A percentile compares a stretch with the other conserved stretches of the same genome.
These are phyloP conservation scores for Ptychoptera contaminata DNA, from an alignment of 2,888 invertebrate species.

Conservation along the genomic window DNA sequence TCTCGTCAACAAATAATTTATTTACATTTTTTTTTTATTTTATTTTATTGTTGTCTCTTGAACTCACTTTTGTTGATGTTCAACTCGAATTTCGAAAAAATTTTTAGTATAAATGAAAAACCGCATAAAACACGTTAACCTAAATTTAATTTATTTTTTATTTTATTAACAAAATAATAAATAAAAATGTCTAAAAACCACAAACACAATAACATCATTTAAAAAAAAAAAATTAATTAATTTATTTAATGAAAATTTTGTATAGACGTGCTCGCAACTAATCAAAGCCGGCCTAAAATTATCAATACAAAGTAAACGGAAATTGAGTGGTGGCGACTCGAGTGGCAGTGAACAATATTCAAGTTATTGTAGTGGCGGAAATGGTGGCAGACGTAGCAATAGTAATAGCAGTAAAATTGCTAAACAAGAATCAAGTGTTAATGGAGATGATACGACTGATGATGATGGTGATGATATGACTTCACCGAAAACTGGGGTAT, in stretches of 20 bases:
- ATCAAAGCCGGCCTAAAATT: constrained; percentile 84
- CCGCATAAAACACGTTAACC: background rate
- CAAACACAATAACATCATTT: too few species aligned
- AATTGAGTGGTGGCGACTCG: constrained; percentile 50
- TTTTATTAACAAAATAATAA: too few species aligned
- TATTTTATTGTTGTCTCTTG: background rate
- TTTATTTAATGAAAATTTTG: constrained; percentile 5
- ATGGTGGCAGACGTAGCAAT: constrained; percentile 39
- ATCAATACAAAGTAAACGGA: constrained; percentile 77
- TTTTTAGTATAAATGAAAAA: too few species aligned
- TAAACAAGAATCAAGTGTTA: constrained; percentile 22
- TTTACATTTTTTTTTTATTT: constrained; percentile 2
- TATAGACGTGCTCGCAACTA: constrained; percentile 71
- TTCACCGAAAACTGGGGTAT: constrained; percentile 38
- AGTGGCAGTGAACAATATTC: constrained; percentile 28
- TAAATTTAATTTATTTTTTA: too few species aligned
- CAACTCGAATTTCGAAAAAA: too few species aligned
- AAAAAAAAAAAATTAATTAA: background rate
- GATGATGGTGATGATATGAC: constrained; percentile 35
- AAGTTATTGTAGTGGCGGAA: constrained; percentile 17
- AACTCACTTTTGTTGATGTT: too few species aligned
- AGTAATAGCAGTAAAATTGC: constrained; percentile 17
- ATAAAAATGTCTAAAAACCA: too few species aligned
- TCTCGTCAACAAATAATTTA: constrained; percentile 2
- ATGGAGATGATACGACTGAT: constrained; percentile 8